phyloP scores from a whole-genome alignment of 2,888 invertebrate genomes.

The Ophion costatus region DNA sequence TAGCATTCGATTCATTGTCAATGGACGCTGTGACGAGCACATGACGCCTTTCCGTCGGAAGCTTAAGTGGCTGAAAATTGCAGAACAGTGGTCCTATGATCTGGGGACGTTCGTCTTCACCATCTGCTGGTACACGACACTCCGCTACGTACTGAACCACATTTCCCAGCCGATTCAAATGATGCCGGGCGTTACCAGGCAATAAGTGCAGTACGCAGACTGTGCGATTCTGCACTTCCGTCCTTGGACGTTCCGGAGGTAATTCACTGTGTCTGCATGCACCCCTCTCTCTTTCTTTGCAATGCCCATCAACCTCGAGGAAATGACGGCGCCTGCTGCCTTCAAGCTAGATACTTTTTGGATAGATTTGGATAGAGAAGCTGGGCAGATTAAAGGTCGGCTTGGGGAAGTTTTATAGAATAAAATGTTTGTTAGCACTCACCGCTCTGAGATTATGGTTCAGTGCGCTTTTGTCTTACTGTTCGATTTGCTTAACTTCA shows the following conservation, averaged over 20 bases:
- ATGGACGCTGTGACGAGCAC: not conserved
- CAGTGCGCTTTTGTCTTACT: not conserved
- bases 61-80: not conserved
- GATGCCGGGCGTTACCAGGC: not conserved
- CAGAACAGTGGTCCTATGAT: not conserved
- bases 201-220: not conserved
- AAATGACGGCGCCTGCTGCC: not conserved
- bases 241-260: not conserved
- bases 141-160: not conserved
- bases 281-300: not conserved
- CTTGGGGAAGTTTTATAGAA: too few relatives aligned
- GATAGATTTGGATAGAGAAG: too few relatives aligned
- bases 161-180: not conserved
- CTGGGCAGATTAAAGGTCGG: too few relatives aligned
- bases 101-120: not conserved
- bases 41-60: not conserved
- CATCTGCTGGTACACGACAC: not conserved
- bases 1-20: not conserved
- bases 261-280: not conserved
- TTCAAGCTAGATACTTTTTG: too few relatives aligned
- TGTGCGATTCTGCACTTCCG: not conserved
- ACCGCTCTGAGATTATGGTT: too few relatives aligned
- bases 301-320: not conserved
- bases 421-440: too few relatives aligned
- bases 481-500: not conserved